Evolutionary conservation across 2,113 vertebrate genomes (phyloP).

Genomic region (Coracopsis vasa): DNA sequence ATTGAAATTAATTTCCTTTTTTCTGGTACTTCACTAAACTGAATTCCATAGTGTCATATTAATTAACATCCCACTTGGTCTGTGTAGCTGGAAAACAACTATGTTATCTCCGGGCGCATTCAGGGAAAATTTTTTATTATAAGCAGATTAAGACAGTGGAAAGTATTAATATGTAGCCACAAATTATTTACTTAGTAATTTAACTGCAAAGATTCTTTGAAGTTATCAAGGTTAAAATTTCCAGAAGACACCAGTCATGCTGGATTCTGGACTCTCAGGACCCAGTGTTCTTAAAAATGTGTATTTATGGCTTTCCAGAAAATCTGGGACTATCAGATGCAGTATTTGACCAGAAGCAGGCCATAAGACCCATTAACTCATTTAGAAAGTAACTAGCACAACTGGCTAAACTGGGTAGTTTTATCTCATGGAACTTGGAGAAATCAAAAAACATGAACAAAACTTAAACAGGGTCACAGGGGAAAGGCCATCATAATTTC

Average conservation of each 20-base stretch:
- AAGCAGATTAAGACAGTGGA: not conserved
- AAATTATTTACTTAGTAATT: not conserved
- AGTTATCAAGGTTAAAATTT: not conserved
- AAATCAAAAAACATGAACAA: not conserved
- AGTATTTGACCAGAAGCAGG: not conserved
- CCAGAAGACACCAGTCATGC: not conserved
- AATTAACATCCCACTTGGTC: not conserved
- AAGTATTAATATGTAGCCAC: not conserved
- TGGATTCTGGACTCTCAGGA: not conserved
- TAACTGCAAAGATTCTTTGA: not conserved
- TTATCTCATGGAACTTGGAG: not conserved
- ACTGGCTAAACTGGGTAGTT: not conserved
- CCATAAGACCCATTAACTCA: not conserved
- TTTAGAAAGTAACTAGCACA: not conserved
- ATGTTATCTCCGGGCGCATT: not conserved
- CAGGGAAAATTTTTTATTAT: not conserved
- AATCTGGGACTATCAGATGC: not conserved
- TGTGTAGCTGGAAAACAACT: not conserved
- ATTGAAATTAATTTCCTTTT: conserved; percentile 63
- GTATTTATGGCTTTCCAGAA: not conserved
- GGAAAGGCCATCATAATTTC: not conserved
- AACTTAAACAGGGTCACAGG: not conserved
- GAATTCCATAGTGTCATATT: conserved; percentile 10
- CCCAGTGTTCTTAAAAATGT: not conserved
- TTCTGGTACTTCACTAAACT: conserved; percentile 56